Evolutionary conservation across 2,113 vertebrate genomes (phyloP).

Genomic region (Lonchura striata): DNA sequence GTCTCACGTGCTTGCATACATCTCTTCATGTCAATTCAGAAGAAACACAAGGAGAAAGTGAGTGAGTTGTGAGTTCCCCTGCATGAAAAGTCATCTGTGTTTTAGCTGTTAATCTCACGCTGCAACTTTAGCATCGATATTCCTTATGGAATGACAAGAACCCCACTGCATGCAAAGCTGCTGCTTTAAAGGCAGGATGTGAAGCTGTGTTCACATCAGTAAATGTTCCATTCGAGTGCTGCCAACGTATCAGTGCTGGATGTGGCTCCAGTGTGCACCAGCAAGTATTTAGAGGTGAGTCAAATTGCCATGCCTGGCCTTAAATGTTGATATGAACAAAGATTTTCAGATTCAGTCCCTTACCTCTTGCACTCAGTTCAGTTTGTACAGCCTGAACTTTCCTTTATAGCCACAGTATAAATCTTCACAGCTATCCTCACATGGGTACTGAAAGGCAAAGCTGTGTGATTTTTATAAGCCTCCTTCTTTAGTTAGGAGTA

Average conservation of each 20-base stretch:
- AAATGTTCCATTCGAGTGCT: neutral
- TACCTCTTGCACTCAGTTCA: neutral
- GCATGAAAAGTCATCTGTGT: neutral
- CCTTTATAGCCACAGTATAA: neutral
- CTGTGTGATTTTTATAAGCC: slow-evolving; percentile 16
- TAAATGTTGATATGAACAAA: neutral
- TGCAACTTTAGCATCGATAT: neutral
- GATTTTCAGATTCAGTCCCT: neutral
- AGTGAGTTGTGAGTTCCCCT: neutral
- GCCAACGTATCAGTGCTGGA: neutral
- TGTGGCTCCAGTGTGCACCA: neutral
- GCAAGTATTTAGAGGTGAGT: neutral
- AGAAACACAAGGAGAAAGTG: neutral
- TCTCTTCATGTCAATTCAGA: neutral
- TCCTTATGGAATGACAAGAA: neutral
- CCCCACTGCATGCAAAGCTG: neutral
- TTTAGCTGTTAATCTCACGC: neutral
- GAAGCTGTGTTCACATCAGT: neutral
- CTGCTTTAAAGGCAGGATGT: neutral
- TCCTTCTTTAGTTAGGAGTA: neutral
- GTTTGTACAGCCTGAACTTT: neutral
- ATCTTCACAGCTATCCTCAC: neutral
- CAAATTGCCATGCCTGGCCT: neutral
- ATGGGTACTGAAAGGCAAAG: neutral
- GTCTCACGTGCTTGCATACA: neutral